phyloP scores from a whole-genome alignment of 2,888 invertebrate genomes.

The Koerneria pararmatus region DNA sequence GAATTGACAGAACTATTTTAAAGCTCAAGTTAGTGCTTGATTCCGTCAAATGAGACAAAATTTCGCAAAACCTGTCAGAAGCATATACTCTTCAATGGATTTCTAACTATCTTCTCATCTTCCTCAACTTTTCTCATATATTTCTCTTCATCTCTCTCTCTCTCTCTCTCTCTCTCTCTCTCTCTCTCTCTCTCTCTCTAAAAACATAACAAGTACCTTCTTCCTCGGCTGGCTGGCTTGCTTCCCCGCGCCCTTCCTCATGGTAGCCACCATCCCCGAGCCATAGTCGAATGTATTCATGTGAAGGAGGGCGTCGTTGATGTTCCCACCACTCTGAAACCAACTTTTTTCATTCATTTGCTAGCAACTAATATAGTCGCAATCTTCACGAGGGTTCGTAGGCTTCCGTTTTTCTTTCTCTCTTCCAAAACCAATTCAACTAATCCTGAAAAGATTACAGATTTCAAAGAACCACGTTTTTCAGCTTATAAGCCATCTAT shows the following conservation, averaged over 20 bases:
- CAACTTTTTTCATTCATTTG: neutral
- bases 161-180: no score
- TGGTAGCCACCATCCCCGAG: slow-evolving; percentile 46
- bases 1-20: no score
- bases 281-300: slow-evolving; percentile 53
- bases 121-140: no score
- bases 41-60: no score
- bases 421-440: neutral
- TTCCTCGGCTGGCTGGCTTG: slow-evolving; percentile 41
- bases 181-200: no score
- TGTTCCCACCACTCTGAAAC: slow-evolving; percentile 40
- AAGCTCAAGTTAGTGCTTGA: no score
- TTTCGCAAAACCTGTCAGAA: no score
- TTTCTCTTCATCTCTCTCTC: no score
- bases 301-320: slow-evolving; percentile 50
- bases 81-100: no score
- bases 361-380: neutral
- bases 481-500: no score
- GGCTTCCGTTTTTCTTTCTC: neutral
- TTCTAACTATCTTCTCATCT: no score
- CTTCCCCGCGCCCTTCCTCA: slow-evolving; percentile 37
- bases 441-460: neutral
- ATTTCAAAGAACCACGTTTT: no score
- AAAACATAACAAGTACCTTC: slow-evolving; percentile 29
- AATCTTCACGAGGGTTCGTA: neutral